Evolutionary conservation across 2,888 invertebrate genomes (phyloP), one percentile per base, ranked within the genome.

Genomic region (Lomographa bimaculata): DNA sequence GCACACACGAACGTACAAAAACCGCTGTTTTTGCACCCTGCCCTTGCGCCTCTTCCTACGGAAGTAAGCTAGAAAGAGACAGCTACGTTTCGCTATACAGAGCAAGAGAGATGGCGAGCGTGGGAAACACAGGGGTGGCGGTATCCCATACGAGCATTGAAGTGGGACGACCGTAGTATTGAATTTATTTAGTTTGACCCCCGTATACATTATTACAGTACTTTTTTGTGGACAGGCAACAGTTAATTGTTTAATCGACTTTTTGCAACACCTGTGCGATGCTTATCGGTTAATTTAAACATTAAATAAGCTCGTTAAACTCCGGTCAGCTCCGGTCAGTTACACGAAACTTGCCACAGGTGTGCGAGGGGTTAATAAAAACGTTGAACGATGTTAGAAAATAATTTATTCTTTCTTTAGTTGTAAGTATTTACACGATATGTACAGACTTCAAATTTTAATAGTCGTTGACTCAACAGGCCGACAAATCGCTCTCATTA

Each of bases 81-180:
- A 30, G 38, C 8, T 5, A 41, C 48, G 50, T 1, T 14, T 16
- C 17, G 7, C 28, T 26, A 11, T 6, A 30, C n/a, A 9, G 71
- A 35, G 62, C 17, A 76, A 82, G 50, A 41, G 70, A 54, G 79
- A 80, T 44, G 32, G 56, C 43, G 36, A 58, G 64, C 87, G 87
- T 87, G 90, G 89, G 89, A 89, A 89, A 73, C 79, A 60, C 66
- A 79, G 70, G 87, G 86, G 85, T 83, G 80, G 80, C 78, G 69
- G 71, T 84, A 83, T 89, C 89, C 86, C 89, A 89, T 84, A 85
- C 74, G 67, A 65, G 64, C 79, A 78, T 69, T 78, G 66, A 71
- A 79, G 81, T 79, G 81, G 72, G 69, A 74, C 80, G 65, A 9
- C 32, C 46, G 57, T 61, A 63, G 58, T 63, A 68, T 71, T 64